Evolutionary conservation across 2,113 vertebrate genomes (phyloP), one percentile per base, ranked within the genome.

Genomic region (Lepisosteus oculatus): DNA sequence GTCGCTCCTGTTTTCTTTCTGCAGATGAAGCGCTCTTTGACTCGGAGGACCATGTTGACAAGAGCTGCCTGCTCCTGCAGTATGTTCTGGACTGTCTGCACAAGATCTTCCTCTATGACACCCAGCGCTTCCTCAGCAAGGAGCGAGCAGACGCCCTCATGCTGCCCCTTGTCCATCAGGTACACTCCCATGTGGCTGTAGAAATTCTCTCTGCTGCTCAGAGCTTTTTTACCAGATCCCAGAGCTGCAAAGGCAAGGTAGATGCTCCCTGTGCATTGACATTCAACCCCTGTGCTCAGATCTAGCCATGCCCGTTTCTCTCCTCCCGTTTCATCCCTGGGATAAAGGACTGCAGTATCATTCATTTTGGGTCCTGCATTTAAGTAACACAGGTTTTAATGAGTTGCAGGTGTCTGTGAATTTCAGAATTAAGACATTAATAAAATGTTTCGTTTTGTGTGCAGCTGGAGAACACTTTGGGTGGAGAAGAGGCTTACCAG

Each of bases 81-180:
- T 92, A 83, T 65, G 79, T 93, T 43, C 69, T 96, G 29, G 88
- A 93, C 88, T 96, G 95, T 77, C 87, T 99, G 12, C 80, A 94
- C 61, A 98, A 98, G 82, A 90, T 98, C 78, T 99, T 96, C 88
- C 91, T 99, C 4, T 97, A 93, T 71, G 97, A 99, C 80, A 95
- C 93, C 0, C 92, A 95, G 74, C 90, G 78, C n/a, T 99, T 99
- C 83, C 76, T 99, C 64, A 99, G 94, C 83, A 93, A 86, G 74
- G 96, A 97, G 81, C 85, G 96, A 82, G 91, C 94, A 1, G 93
- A 98, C 68, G 86, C 93, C 3, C 88, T 99, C 68, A 91, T 98
- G 91, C 73, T 69, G 57, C 95, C 96, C 0, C 90, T 99, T 66
- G 90, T 99, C 0, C 93, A 98, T 83, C 97, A 99, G 96, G 97